A percentile compares a stretch with the other conserved stretches of the same genome.
phyloP scores from a whole-genome alignment of 2,113 vertebrate species.

The Mixornis gularis region DNA sequence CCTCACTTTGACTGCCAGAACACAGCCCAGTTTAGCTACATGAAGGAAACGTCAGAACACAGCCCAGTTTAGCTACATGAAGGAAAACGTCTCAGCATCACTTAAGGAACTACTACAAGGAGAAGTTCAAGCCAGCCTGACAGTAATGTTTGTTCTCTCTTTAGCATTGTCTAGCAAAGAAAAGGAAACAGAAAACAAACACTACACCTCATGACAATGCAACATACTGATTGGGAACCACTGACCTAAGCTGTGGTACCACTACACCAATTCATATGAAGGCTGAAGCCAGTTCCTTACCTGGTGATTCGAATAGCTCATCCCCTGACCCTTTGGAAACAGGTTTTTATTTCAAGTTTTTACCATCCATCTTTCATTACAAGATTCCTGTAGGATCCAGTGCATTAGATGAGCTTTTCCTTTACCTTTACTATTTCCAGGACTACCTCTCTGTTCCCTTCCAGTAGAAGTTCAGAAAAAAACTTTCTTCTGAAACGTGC shows the following conservation, averaged over 20 bases:
- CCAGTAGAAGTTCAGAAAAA: background rate
- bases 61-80: background rate
- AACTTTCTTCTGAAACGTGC: background rate
- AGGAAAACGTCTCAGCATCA: background rate
- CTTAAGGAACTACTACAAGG: background rate
- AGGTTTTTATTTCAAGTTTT: background rate
- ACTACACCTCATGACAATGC: background rate
- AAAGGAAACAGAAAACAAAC: background rate
- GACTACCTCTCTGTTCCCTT: background rate
- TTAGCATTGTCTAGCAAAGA: background rate
- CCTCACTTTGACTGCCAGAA: background rate
- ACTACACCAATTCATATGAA: background rate
- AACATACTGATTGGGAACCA: background rate
- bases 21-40: background rate
- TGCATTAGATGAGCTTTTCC: background rate
- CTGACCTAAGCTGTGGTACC: background rate
- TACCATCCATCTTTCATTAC: background rate
- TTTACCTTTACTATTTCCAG: background rate
- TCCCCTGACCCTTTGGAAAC: background rate
- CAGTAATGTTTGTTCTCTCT: background rate
- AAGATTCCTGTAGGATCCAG: background rate
- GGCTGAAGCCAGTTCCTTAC: background rate
- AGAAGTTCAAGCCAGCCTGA: background rate
- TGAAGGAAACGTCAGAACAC: background rate
- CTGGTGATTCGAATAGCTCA: background rate